Base-by-base conservation (phyloP, 2,113 vertebrate species). In the Sula dactylatra region DNA sequence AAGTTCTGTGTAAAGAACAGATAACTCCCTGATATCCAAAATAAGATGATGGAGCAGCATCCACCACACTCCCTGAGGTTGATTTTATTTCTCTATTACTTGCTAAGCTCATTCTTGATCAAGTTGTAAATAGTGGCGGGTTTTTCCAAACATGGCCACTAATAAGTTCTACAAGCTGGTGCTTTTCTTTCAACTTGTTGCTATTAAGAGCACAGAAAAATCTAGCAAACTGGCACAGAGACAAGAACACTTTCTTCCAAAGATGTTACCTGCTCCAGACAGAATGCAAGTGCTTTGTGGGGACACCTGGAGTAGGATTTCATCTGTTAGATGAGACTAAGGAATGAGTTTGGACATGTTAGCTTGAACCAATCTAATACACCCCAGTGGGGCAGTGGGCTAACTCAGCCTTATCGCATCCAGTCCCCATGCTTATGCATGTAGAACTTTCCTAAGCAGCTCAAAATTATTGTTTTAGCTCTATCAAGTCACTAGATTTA, bases 361-460 rank as follows among this genome's bases (percentile, higher is more conserved):
- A 70, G 14, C 29, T n/a, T 15, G 47, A 22, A 16, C 34, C 11
- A 40, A 4, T 10, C 18, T 86, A 49, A 81, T 69, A 36, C 36
- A 81, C 3, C 15, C 11, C 31, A 44, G 49, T 3, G 2, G 13
- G 11, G 13, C 49, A 59, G 25, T 11, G 12, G 16, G 12, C 6
- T 82, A 59, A 56, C 31, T 85, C n/a, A 76, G 8, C 18, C 24
- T 67, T 36, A 58, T 25, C 21, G 14, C 11, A 65, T 42, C 24
- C 11, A 24, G 26, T 10, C 29, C 21, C 11, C 34, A 44, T 0
- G 3, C 2, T 49, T 32, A 29, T 12, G 26, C 5, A 38, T 5
- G 9, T 20, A n/a, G 19, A 42, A 31, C 4, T 54, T 66, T 69
- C 49, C 42, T 55, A 62, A 71, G 31, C 27, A 85, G 11, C 21